Conservation (phyloP, 1,140 invertebrate genomes). For the Plectrocnemia conspersa region DNA sequence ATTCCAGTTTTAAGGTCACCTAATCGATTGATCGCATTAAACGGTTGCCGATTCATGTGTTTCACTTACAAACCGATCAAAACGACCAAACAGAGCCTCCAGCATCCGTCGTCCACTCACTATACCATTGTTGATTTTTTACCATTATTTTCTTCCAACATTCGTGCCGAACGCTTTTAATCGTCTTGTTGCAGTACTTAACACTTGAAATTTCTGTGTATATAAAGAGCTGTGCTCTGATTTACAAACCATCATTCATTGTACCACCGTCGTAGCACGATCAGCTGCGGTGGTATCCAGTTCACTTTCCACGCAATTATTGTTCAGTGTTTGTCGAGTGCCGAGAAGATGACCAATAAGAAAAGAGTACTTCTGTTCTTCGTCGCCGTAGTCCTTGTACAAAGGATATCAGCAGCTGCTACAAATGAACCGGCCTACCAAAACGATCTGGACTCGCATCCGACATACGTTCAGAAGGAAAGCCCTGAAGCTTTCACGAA, state of each 20-base stretch:
- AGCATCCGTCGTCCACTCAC: constrained; percentile 10
- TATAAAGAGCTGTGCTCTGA: constrained; percentile 18
- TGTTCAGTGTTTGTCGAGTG: neutral
- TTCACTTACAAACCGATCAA: no score
- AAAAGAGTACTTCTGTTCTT: neutral
- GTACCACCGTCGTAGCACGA: constrained; percentile 8
- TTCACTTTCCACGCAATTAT: neutral
- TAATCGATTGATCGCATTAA: no score
- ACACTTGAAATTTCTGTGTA: constrained; percentile 14
- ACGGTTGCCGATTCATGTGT: no score
- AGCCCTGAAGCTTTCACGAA: constrained; percentile 30
- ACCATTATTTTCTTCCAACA: constrained; percentile 14
- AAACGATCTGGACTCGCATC: constrained; percentile 28
- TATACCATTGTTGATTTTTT: constrained; percentile 17
- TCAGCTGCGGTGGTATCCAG: constrained; percentile 9
- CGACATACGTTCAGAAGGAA: constrained; percentile 15
- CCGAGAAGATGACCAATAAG: constrained; percentile 1
- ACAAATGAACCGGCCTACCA: constrained; percentile 31
- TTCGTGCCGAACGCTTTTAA: constrained; percentile 20
- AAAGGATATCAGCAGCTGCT: constrained; percentile 17
- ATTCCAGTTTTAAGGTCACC: no score
- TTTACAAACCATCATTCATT: constrained; percentile 19
- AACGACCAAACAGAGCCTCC: no score
- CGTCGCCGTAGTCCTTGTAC: constrained; percentile 6
- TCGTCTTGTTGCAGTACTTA: constrained; percentile 24